Conservation (phyloP, 2,113 vertebrate species). For the Petroica traversi region DNA sequence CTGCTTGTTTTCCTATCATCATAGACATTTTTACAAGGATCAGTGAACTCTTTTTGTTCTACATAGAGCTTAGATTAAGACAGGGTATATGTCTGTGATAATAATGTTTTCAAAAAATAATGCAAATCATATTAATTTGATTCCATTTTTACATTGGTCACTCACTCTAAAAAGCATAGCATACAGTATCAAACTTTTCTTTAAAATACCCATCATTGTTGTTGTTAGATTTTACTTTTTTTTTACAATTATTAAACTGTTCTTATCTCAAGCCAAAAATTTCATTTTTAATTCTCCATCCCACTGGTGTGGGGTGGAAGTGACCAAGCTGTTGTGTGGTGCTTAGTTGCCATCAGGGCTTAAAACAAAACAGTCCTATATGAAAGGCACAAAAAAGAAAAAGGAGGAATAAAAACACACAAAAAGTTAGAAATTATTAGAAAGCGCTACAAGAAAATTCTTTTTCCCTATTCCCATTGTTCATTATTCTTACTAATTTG, state of each 20-base stretch:
- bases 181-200: background rate
- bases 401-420: background rate
- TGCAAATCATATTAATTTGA: background rate
- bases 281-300: background rate
- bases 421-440: background rate
- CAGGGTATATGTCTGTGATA: background rate
- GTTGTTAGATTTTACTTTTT: background rate
- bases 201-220: background rate
- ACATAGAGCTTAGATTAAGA: background rate
- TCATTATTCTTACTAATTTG: background rate
- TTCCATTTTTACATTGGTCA: background rate
- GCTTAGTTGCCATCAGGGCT: background rate
- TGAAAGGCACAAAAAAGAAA: background rate
- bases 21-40: background rate
- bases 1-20: background rate
- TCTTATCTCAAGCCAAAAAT: background rate
- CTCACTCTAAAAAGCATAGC: background rate
- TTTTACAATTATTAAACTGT: background rate
- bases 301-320: accelerated
- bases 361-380: background rate
- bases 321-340: background rate
- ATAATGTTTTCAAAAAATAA: background rate
- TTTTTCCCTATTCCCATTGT: background rate
- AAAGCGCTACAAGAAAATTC: background rate
- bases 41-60: background rate